phyloP scores from a whole-genome alignment of 2,888 invertebrate genomes.

The Chrysina gloriosa region DNA sequence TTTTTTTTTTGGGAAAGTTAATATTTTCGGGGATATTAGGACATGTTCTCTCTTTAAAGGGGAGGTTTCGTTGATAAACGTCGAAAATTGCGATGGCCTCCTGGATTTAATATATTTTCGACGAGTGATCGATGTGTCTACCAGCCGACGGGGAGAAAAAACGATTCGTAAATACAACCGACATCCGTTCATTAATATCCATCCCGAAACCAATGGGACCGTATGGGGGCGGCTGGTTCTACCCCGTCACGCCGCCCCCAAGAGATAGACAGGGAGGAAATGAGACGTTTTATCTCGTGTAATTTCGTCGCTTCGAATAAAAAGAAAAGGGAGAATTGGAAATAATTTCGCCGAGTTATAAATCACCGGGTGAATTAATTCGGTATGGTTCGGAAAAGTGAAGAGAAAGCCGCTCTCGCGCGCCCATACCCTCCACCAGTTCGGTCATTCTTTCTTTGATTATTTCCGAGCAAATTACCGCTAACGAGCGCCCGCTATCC shows the following conservation, averaged over 20 bases:
- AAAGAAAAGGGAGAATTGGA: slow-evolving; percentile 2
- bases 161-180: slow-evolving; percentile 13
- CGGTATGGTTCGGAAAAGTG: slow-evolving; percentile 8
- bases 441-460: neutral
- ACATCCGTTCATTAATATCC: slow-evolving; percentile 22
- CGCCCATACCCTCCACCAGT: neutral
- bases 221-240: neutral
- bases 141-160: neutral
- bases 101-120: neutral
- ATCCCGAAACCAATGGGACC: neutral
- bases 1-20: too few species aligned
- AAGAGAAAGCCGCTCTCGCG: neutral
- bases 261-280: slow-evolving; percentile 7
- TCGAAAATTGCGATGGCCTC: neutral
- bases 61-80: neutral
- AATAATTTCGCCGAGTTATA: slow-evolving; percentile 23
- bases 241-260: too few species aligned
- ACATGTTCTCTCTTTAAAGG: neutral
- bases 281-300: slow-evolving; percentile 23
- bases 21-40: too few species aligned
- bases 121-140: neutral
- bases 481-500: too few species aligned
- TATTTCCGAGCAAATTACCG: neutral
- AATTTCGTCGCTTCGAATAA: slow-evolving; percentile 4
- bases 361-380: slow-evolving; percentile 25